These are phyloP conservation scores for Neostethus bicornis DNA, from an alignment of 2,797 vertebrate species.

Conservation along the genomic window DNA sequence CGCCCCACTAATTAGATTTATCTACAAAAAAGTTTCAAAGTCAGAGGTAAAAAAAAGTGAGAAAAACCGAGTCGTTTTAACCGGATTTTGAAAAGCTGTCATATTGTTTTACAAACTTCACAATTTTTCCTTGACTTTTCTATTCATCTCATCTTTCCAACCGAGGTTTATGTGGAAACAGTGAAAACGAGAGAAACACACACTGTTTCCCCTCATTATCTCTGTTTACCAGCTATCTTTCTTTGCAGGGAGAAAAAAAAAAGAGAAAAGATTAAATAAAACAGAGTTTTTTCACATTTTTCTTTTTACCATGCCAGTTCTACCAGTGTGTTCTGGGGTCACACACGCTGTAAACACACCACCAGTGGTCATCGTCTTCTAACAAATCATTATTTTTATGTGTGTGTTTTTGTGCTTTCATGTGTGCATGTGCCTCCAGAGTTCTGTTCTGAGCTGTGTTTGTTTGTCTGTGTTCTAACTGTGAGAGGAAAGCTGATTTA, in stretches of 20 bases:
- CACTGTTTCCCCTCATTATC: slow-evolving; percentile 22
- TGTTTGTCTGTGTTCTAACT: slow-evolving; percentile 68
- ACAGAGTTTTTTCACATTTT: slow-evolving; percentile 4
- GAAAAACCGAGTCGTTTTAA: too few relatives aligned
- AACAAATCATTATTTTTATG: slow-evolving; percentile 38
- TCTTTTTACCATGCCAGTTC: slow-evolving; percentile 32
- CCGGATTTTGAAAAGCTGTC: not conserved
- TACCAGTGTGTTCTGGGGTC: slow-evolving; percentile 30
- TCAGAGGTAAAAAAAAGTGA: too few relatives aligned
- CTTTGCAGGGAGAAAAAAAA: slow-evolving; percentile 36
- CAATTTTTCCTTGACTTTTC: slow-evolving; percentile 23
- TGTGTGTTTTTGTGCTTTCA: slow-evolving; percentile 1
- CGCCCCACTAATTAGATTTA: too few relatives aligned
- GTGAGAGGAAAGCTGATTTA: slow-evolving; percentile 58
- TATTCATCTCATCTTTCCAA: not conserved
- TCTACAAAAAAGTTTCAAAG: too few relatives aligned
- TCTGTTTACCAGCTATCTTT: slow-evolving; percentile 27
- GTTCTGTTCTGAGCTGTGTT: slow-evolving; percentile 36
- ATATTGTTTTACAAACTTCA: slow-evolving; percentile 7
- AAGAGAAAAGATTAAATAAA: slow-evolving; percentile 19
- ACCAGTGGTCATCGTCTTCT: slow-evolving; percentile 31
- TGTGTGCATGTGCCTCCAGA: slow-evolving; percentile 20
- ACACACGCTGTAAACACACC: slow-evolving; percentile 48
- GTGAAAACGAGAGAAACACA: not conserved
- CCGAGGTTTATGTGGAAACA: slow-evolving; percentile 48